phyloP scores from a whole-genome alignment of 2,888 invertebrate genomes.

The Sabatieria punctata region DNA sequence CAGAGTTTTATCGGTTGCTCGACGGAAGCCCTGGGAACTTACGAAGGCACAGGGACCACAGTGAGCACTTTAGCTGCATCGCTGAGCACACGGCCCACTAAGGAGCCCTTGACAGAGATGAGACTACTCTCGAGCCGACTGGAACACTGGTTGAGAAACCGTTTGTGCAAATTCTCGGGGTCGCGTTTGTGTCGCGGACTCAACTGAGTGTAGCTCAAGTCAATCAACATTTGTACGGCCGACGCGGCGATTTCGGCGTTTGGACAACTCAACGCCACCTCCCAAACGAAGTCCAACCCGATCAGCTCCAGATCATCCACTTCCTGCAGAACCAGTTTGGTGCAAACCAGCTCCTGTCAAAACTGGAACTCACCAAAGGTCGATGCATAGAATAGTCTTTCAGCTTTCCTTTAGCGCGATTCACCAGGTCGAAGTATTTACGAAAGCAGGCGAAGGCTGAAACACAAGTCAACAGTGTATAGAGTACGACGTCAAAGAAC shows the following conservation, averaged over 20 bases:
- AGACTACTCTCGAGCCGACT: constrained; percentile 33
- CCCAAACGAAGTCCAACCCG: constrained; percentile 39
- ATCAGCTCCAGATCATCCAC: constrained; percentile 36
- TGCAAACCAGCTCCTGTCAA: not conserved
- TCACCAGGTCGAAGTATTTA: constrained; percentile 38
- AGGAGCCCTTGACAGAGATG: constrained; percentile 10
- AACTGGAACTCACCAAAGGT: not conserved
- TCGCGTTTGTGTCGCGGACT: constrained; percentile 35
- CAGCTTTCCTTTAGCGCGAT: constrained; percentile 33
- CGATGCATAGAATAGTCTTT: constrained; percentile 21
- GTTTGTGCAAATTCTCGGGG: constrained; percentile 34
- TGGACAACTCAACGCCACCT: constrained; percentile 34
- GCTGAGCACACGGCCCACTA: constrained; percentile 31
- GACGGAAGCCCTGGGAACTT: constrained; percentile 18
- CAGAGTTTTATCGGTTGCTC: not conserved
- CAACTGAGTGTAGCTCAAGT: constrained; percentile 34
- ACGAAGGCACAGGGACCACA: constrained; percentile 33
- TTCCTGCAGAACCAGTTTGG: constrained; percentile 19
- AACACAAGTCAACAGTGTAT: not conserved
- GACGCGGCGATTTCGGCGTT: constrained; percentile 34
- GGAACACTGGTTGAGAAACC: constrained; percentile 38
- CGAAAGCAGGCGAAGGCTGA: constrained; percentile 37
- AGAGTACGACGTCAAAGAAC: too few species aligned
- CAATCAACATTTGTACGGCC: constrained; percentile 34
- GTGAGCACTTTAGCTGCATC: constrained; percentile 34